Percentiles rank a stretch among this genome's conserved stretches.
Evolutionary conservation across 2,888 invertebrate genomes (phyloP).

Genomic region (Pecten maximus): DNA sequence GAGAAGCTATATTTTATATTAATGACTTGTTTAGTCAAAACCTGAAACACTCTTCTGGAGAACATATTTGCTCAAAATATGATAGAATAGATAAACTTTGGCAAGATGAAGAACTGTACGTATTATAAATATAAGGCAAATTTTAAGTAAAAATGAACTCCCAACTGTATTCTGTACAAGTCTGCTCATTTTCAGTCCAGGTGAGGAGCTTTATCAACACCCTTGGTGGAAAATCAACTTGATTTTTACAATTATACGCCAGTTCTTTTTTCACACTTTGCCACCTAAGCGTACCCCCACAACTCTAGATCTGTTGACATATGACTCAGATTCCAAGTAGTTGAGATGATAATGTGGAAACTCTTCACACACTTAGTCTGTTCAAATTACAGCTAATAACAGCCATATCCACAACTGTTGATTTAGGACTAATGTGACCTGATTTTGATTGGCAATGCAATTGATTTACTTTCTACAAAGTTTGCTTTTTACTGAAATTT

Average conservation of each 20-base stretch:
- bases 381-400: not conserved
- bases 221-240: no score
- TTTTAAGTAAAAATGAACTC: no score
- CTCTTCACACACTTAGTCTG: not conserved
- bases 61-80: no score
- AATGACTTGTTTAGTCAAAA: no score
- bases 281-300: not conserved
- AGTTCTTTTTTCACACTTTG: not conserved
- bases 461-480: not conserved
- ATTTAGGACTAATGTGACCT: slow-evolving; percentile 16
- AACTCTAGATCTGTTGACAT: slow-evolving; percentile 1
- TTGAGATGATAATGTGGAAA: not conserved
- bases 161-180: no score
- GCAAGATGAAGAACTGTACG: no score
- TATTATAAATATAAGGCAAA: no score
- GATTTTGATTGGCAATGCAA: not conserved
- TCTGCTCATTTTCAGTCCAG: no score
- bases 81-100: no score
- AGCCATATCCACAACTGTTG: not conserved
- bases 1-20: no score
- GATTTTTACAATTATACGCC: not conserved
- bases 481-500: not conserved
- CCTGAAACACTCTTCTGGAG: no score
- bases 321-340: not conserved
- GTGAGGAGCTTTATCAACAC: no score